Conservation (phyloP, 2,113 vertebrate species). For the Mesoclemmys tuberculata region DNA sequence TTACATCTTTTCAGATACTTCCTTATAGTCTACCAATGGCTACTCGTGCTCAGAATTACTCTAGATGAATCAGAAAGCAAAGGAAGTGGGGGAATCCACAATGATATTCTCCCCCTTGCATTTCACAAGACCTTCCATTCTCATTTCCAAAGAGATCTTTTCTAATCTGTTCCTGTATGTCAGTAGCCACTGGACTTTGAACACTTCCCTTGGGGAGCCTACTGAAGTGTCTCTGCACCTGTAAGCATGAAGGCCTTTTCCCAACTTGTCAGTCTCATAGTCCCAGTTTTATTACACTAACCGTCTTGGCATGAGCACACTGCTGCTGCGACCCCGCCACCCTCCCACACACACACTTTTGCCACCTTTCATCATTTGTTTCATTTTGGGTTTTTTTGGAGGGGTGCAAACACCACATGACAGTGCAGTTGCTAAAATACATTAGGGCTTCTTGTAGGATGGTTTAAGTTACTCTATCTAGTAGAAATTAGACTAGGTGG, state of each 20-base stretch:
- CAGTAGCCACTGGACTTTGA: neutral
- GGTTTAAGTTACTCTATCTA: neutral
- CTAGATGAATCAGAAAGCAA: neutral
- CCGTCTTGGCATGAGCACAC: neutral
- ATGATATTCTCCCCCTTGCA: accelerated
- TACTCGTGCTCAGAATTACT: accelerated
- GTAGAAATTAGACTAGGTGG: neutral
- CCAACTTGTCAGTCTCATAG: accelerated
- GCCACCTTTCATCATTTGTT: too few species aligned
- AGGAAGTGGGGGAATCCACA: accelerated
- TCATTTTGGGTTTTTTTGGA: too few species aligned
- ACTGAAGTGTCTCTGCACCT: neutral
- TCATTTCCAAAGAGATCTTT: neutral
- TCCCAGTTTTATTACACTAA: neutral
- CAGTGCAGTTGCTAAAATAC: neutral
- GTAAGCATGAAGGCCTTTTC: accelerated
- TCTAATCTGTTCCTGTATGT: neutral
- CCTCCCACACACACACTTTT: too few species aligned
- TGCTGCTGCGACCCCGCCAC: too few species aligned
- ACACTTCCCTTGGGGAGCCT: neutral
- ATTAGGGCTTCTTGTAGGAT: neutral
- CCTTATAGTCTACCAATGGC: neutral
- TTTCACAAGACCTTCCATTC: neutral
- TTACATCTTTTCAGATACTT: neutral
- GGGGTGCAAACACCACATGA: neutral